Conservation (phyloP, 1,140 invertebrate species). For the Rhizoglyphus robini region DNA sequence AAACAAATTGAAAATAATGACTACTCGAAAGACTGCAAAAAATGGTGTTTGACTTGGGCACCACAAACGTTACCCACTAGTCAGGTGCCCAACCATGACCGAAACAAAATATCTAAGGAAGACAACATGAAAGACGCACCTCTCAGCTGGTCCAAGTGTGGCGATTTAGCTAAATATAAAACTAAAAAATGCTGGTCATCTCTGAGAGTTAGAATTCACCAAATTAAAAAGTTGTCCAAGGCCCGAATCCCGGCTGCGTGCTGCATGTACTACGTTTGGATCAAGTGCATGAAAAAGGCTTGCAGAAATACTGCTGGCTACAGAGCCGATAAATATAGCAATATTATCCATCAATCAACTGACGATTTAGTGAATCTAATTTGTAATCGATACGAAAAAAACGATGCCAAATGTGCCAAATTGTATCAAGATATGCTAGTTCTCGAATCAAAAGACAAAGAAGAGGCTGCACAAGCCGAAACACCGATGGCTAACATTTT, state of each 20-base stretch:
- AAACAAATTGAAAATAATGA: not conserved
- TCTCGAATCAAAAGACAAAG: not conserved
- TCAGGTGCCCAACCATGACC: not conserved
- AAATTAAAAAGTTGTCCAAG: not conserved
- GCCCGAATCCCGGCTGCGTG: not conserved
- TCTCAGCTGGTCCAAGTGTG: not conserved
- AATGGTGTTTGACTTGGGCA: not conserved
- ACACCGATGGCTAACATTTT: not conserved
- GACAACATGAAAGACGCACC: not conserved
- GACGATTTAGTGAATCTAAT: constrained; percentile 7
- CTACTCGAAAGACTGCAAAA: not conserved
- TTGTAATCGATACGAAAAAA: not conserved
- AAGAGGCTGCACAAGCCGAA: not conserved
- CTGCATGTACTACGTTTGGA: not conserved
- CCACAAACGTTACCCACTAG: constrained; percentile 3
- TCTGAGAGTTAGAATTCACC: not conserved
- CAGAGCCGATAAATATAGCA: not conserved
- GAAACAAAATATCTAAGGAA: not conserved
- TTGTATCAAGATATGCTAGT: not conserved
- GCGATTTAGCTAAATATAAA: not conserved
- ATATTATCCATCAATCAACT: not conserved
- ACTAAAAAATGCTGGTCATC: constrained; percentile 2
- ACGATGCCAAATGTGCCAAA: not conserved
- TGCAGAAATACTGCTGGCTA: not conserved
- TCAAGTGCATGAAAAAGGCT: not conserved